Conservation (phyloP, 2,797 vertebrate species). For the Anabacerthia variegaticeps region DNA sequence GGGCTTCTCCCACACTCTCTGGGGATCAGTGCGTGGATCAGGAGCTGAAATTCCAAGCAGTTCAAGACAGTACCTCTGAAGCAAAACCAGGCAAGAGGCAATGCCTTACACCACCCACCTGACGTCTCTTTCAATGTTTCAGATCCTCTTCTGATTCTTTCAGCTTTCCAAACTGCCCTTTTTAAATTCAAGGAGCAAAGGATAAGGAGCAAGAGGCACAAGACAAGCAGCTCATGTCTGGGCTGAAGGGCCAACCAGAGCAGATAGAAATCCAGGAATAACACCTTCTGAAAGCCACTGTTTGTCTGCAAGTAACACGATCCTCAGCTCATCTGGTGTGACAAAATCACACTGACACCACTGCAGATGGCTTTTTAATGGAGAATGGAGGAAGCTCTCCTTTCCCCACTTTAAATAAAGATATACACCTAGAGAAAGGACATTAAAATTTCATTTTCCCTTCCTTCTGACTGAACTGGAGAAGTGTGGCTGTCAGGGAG, state of each 20-base stretch:
- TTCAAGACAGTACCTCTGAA: not conserved
- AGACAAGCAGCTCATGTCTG: not conserved
- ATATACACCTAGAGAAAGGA: not conserved
- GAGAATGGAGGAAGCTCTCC: not conserved
- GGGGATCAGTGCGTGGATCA: accelerated
- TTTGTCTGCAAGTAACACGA: not conserved
- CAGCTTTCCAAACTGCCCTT: not conserved
- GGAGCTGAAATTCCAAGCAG: not conserved
- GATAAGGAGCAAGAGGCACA: not conserved
- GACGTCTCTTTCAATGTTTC: not conserved
- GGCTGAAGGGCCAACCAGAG: not conserved
- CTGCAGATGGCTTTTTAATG: not conserved
- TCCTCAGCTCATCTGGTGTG: not conserved
- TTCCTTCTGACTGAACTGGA: not conserved
- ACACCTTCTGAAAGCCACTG: not conserved
- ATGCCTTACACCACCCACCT: not conserved
- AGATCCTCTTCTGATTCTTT: not conserved
- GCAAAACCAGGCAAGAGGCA: not conserved
- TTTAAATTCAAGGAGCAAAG: not conserved
- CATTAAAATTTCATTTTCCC: not conserved
- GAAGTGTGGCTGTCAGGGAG: not conserved
- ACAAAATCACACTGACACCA: not conserved
- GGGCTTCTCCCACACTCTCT: too few species aligned
- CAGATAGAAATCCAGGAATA: not conserved
- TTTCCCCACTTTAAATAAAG: not conserved